Conservation (phyloP, 2,888 invertebrate genomes). For the Lasioglossum vierecki region DNA sequence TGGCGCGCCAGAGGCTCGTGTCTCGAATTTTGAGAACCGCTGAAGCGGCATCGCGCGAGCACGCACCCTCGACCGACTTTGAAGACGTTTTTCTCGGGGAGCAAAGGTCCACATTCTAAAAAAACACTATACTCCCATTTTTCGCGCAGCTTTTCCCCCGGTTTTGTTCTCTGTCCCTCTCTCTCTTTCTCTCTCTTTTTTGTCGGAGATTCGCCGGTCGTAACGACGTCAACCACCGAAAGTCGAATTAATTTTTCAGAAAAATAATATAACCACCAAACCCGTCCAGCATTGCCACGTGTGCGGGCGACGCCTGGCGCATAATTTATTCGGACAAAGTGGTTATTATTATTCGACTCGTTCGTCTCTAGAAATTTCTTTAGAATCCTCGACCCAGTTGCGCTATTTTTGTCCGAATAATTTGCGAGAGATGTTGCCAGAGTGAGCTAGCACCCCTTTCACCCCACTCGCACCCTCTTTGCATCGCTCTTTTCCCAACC, state of each 20-base stretch:
- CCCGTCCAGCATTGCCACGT: not conserved
- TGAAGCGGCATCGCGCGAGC: not conserved
- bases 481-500: slow-evolving; percentile 13
- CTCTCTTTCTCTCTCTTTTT: not conserved
- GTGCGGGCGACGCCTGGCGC: not conserved
- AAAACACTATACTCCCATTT: not conserved
- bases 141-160: not conserved
- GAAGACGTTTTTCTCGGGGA: slow-evolving; percentile 31
- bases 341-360: slow-evolving; percentile 13
- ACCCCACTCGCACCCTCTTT: not conserved
- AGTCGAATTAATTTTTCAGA: slow-evolving; percentile 15
- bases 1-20: not conserved
- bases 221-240: not conserved
- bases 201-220: not conserved
- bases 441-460: not conserved
- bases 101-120: not conserved
- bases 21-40: slow-evolving; percentile 26
- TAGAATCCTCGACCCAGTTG: slow-evolving; percentile 14
- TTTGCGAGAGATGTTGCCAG: slow-evolving; percentile 5
- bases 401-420: slow-evolving; percentile 14
- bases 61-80: slow-evolving; percentile 39
- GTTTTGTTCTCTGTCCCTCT: not conserved
- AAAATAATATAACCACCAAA: not conserved
- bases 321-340: slow-evolving; percentile 1
- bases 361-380: slow-evolving; percentile 24